Conservation (phyloP, 2,797 vertebrate species). For the Pangasius macronema region DNA sequence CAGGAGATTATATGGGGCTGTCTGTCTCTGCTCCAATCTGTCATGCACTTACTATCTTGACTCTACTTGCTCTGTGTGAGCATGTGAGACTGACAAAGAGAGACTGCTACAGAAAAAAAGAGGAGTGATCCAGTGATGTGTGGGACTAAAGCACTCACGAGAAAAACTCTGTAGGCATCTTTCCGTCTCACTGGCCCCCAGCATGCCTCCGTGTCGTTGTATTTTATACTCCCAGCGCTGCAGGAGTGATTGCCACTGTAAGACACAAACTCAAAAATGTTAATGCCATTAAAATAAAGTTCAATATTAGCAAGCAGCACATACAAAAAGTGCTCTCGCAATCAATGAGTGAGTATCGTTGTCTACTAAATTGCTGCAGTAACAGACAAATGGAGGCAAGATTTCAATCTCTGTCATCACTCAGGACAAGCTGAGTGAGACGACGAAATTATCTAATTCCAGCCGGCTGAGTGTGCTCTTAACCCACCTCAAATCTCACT, state of each 20-base stretch:
- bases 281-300: background rate
- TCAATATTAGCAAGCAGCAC: background rate
- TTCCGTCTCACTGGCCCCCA: slow-evolving; percentile 88
- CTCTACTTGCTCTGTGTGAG: background rate
- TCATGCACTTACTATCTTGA: slow-evolving; percentile 23
- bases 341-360: background rate
- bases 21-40: slow-evolving; percentile 5
- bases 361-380: background rate
- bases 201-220: slow-evolving; percentile 91
- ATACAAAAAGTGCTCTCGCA: background rate
- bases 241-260: slow-evolving; percentile 87
- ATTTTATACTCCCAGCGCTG: slow-evolving; percentile 79
- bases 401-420: background rate
- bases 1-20: slow-evolving; percentile 25
- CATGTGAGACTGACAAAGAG: background rate
- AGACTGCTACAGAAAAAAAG: background rate
- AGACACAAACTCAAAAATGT: slow-evolving; percentile 17
- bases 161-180: slow-evolving; percentile 90
- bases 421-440: background rate
- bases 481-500: background rate
- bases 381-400: background rate
- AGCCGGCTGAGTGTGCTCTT: too few relatives aligned
- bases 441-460: background rate
- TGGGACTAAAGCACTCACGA: slow-evolving; percentile 78
- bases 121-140: background rate